phyloP scores from a whole-genome alignment of 2,797 vertebrate genomes.

The Chelonia mydas region DNA sequence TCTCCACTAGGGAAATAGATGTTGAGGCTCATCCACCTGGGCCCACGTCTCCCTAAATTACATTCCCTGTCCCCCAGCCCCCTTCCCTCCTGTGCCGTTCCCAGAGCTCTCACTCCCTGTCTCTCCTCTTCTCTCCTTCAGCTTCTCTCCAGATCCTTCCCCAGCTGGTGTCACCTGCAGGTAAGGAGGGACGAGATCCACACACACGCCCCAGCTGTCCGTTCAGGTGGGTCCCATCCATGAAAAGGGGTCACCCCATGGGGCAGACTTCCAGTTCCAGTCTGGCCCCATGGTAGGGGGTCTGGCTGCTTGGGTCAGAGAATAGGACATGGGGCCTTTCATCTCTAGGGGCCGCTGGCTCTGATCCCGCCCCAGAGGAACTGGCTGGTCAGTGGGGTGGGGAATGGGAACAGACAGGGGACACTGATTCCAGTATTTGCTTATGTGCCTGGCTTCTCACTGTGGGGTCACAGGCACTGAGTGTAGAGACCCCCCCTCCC shows the following conservation, averaged over 20 bases:
- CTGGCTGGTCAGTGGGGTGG: background rate
- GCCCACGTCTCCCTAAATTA: background rate
- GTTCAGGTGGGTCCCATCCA: background rate
- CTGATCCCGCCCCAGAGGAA: background rate
- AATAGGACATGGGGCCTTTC: background rate
- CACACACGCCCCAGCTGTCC: background rate
- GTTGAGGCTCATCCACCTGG: no score
- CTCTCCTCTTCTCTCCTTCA: background rate
- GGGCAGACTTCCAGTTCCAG: background rate
- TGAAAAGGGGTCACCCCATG: background rate
- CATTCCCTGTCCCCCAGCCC: background rate
- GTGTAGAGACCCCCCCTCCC: no score
- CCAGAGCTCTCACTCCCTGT: background rate
- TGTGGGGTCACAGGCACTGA: no score
- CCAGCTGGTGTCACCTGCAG: background rate
- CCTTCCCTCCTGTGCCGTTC: background rate
- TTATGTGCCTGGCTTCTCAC: background rate
- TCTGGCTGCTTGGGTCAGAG: background rate
- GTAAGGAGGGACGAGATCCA: background rate
- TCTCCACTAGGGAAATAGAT: background rate
- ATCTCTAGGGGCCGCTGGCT: background rate
- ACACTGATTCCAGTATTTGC: background rate
- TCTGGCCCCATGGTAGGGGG: background rate
- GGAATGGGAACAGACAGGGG: background rate
- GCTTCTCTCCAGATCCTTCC: background rate